phyloP scores from a whole-genome alignment of 2,888 invertebrate genomes.

The Latheticus oryzae region DNA sequence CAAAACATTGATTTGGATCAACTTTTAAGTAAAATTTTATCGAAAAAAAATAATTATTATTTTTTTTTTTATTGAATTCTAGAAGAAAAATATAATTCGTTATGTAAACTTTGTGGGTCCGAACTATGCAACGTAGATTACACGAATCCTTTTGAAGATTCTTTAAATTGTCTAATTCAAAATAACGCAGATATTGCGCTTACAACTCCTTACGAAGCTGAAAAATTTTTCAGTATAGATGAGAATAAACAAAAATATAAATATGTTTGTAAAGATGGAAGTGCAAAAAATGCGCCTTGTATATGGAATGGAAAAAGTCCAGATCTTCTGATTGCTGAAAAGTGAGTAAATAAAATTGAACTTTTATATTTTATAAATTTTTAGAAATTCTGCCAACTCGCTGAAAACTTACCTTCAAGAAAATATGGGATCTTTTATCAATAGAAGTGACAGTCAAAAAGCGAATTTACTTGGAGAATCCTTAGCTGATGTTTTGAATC shows the following conservation, averaged over 20 bases:
- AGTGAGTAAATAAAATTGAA: slow-evolving; percentile 64
- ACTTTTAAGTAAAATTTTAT: slow-evolving; percentile 68
- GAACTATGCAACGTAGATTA: slow-evolving; percentile 43
- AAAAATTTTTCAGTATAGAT: slow-evolving; percentile 50
- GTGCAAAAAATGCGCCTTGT: slow-evolving; percentile 65
- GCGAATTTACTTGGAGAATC: too few relatives aligned
- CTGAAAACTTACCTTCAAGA: slow-evolving; percentile 3
- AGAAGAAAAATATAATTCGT: slow-evolving; percentile 48
- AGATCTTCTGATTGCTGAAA: slow-evolving; percentile 68
- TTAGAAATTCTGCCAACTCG: background rate
- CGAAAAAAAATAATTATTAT: slow-evolving; percentile 5
- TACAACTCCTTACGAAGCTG: slow-evolving; percentile 64
- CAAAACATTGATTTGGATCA: slow-evolving; percentile 68
- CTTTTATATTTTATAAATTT: slow-evolving; percentile 2
- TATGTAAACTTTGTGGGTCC: slow-evolving; percentile 57
- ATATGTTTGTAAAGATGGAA: slow-evolving; percentile 60
- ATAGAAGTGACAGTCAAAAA: background rate
- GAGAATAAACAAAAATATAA: slow-evolving; percentile 49
- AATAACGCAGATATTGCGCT: slow-evolving; percentile 70
- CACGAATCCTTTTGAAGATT: slow-evolving; percentile 48
- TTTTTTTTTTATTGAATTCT: slow-evolving; percentile 29
- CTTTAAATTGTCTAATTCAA: slow-evolving; percentile 62
- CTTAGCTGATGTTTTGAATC: slow-evolving; percentile 5
- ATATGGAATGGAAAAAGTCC: slow-evolving; percentile 74
- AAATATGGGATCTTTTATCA: background rate